These are phyloP conservation scores for Nymphalis polychloros DNA, from an alignment of 2,888 invertebrate species.

Conservation along the genomic window DNA sequence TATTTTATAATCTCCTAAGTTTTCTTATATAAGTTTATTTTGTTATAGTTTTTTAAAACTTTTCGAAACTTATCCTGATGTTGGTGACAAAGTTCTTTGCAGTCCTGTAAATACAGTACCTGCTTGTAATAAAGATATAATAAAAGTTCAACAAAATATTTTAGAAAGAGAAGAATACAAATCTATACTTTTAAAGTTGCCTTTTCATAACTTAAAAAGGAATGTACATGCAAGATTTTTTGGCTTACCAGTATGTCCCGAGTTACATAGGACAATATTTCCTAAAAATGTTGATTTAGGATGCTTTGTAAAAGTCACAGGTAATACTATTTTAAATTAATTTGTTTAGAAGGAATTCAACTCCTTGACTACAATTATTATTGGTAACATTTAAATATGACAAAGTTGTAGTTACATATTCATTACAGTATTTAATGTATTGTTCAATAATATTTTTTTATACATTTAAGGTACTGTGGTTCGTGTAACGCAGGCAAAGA, in stretches of 20 bases:
- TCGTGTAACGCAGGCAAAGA: slow-evolving; percentile 86
- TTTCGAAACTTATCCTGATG: slow-evolving; percentile 85
- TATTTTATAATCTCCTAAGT: no score
- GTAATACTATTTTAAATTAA: slow-evolving; percentile 54
- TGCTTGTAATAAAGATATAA: slow-evolving; percentile 83
- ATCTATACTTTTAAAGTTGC: slow-evolving; percentile 52
- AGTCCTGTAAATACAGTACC: slow-evolving; percentile 83
- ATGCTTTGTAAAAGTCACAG: slow-evolving; percentile 87
- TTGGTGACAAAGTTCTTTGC: slow-evolving; percentile 85
- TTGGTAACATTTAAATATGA: neutral
- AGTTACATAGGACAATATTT: slow-evolving; percentile 84
- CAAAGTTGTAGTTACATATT: neutral
- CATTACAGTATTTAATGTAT: neutral
- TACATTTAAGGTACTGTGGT: slow-evolving; percentile 86
- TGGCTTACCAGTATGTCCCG: slow-evolving; percentile 86
- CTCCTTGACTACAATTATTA: neutral
- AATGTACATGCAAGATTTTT: slow-evolving; percentile 86
- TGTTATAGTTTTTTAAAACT: slow-evolving; percentile 85
- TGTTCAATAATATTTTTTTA: slow-evolving; percentile 25
- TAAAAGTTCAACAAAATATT: slow-evolving; percentile 83
- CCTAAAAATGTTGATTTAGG: slow-evolving; percentile 87
- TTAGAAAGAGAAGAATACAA: slow-evolving; percentile 68
- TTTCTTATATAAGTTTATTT: neutral
- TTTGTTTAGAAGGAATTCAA: slow-evolving; percentile 3
- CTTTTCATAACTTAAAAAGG: slow-evolving; percentile 76